phyloP scores from a whole-genome alignment of 2,797 vertebrate genomes.

The Odontamblyopus lacepedii region DNA sequence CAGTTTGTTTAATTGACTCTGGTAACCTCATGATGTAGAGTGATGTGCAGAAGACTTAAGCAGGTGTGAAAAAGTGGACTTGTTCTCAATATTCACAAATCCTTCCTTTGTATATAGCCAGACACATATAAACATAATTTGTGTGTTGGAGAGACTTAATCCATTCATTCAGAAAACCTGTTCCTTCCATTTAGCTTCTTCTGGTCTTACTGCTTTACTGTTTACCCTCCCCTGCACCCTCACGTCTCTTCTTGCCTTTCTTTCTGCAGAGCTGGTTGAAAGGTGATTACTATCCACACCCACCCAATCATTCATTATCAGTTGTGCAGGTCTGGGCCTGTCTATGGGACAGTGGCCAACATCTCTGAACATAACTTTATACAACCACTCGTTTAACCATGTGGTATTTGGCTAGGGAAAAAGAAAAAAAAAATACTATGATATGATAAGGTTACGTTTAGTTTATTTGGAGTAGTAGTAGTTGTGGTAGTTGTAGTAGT shows the following conservation, averaged over 20 bases:
- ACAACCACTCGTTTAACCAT: conserved; percentile 16
- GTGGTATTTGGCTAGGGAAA: conserved; percentile 8
- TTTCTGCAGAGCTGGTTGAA: conserved; percentile 43
- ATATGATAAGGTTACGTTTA: not conserved
- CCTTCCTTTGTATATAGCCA: not conserved
- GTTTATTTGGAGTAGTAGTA: too few species aligned
- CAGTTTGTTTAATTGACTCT: conserved; percentile 8
- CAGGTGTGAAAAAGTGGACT: not conserved
- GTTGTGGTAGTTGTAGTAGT: too few species aligned
- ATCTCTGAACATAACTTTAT: conserved; percentile 29
- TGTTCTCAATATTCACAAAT: not conserved
- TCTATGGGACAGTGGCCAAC: conserved; percentile 43
- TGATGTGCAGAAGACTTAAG: not conserved
- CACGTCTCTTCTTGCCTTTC: conserved; percentile 18
- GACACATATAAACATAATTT: not conserved
- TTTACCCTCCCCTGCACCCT: conserved; percentile 15
- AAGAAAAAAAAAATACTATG: not conserved
- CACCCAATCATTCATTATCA: conserved; percentile 58
- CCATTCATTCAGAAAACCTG: conserved; percentile 38
- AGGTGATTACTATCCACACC: conserved; percentile 55
- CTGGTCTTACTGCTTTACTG: not conserved
- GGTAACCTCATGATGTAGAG: not conserved
- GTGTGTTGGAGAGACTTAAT: conserved; percentile 18
- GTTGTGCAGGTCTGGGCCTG: conserved; percentile 63
- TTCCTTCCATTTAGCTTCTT: conserved; percentile 19